These are phyloP conservation scores for Theristicus caerulescens DNA, from an alignment of 2,113 vertebrate species.

Conservation along the genomic window DNA sequence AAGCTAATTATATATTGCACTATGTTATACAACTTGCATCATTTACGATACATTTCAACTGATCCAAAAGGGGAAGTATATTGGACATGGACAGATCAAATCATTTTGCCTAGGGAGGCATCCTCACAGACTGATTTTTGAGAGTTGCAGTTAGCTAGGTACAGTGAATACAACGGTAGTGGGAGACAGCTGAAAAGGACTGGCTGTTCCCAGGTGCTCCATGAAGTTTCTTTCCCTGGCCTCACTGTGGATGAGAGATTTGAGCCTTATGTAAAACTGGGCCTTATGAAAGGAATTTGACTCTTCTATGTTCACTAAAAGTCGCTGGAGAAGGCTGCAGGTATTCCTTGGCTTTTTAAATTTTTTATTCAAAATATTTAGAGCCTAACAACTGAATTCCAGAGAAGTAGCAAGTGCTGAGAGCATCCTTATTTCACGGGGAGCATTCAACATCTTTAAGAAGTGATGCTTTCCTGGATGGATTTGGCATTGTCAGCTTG, in stretches of 20 bases:
- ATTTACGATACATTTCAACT: background rate
- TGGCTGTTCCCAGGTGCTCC: background rate
- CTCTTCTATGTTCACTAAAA: background rate
- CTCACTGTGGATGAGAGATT: background rate
- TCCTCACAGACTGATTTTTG: background rate
- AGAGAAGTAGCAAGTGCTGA: conserved; percentile 6
- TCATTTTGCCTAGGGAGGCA: background rate
- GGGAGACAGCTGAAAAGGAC: background rate
- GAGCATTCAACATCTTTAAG: background rate
- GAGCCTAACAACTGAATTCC: background rate
- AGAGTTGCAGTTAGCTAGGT: background rate
- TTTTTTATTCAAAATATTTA: background rate
- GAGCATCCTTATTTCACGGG: background rate
- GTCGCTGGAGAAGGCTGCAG: background rate
- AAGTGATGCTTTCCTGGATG: conserved; percentile 9
- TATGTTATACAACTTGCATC: background rate
- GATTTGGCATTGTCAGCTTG: conserved; percentile 31
- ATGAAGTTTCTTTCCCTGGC: background rate
- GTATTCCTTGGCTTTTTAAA: background rate
- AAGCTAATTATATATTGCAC: background rate
- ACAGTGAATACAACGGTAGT: fast-evolving
- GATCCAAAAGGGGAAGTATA: background rate
- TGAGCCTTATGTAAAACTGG: background rate
- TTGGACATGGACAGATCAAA: background rate
- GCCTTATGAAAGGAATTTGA: background rate